phyloP scores from a whole-genome alignment of 2,113 vertebrate species.

The Sterrhoptilus dennistouni region DNA sequence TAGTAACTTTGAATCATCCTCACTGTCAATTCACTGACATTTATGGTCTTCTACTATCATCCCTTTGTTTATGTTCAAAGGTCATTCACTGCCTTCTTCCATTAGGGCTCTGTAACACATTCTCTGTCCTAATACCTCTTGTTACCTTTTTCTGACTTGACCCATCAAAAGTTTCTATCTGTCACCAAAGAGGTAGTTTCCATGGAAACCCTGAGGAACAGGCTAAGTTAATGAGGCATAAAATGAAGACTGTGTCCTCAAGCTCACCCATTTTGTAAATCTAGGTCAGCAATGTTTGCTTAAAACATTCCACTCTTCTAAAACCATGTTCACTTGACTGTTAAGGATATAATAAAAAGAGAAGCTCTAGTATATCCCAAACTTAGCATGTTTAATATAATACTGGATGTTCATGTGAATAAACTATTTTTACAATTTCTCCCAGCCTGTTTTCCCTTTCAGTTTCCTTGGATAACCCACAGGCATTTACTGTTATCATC shows the following conservation, averaged over 20 bases:
- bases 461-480: neutral
- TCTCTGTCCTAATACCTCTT: neutral
- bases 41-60: neutral
- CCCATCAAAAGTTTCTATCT: conserved; percentile 18
- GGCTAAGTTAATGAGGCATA: conserved; percentile 25
- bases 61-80: conserved; percentile 32
- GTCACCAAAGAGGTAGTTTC: conserved; percentile 30
- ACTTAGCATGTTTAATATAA: neutral
- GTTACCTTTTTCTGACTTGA: neutral
- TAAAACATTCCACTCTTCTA: conserved; percentile 55
- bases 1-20: conserved; percentile 32
- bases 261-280: conserved; percentile 64
- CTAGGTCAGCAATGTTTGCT: conserved; percentile 57
- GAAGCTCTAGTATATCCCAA: neutral
- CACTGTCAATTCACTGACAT: conserved; percentile 7
- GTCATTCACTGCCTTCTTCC: conserved; percentile 17
- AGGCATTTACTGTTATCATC: neutral
- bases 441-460: neutral
- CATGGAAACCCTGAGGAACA: conserved; percentile 45
- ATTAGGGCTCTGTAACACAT: neutral
- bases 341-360: conserved; percentile 11
- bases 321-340: conserved; percentile 23
- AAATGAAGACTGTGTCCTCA: conserved; percentile 56
- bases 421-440: neutral
- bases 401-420: neutral